A percentile compares a stretch with the other conserved stretches of the same genome.
These are phyloP conservation scores for Cynoglossus semilaevis DNA, from an alignment of 2,113 vertebrate genomes.

Conservation along the genomic window DNA sequence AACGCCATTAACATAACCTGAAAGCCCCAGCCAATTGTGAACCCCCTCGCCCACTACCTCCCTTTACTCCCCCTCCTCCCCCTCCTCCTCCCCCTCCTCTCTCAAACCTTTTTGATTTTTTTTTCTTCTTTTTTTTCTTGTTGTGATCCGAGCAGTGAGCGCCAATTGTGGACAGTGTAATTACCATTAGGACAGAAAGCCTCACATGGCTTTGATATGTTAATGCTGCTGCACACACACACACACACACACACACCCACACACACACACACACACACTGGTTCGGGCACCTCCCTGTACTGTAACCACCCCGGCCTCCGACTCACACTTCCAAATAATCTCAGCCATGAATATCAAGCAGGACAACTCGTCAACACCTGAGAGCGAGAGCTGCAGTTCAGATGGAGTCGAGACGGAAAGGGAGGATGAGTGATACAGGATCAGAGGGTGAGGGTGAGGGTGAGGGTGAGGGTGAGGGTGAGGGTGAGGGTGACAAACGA, in stretches of 20 bases:
- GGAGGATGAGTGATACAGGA: slow-evolving; percentile 20
- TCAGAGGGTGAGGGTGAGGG: too few relatives aligned
- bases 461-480: slow-evolving; percentile 23
- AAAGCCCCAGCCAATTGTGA: slow-evolving; percentile 83
- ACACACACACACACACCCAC: slow-evolving; percentile 66
- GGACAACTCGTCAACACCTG: slow-evolving; percentile 83
- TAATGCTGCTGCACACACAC: slow-evolving; percentile 88
- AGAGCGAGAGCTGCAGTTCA: slow-evolving; percentile 72
- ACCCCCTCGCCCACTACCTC: slow-evolving; percentile 42
- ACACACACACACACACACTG: slow-evolving; percentile 23
- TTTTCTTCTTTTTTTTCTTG: slow-evolving; percentile 73
- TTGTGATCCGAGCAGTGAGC: slow-evolving; percentile 91
- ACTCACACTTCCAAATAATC: slow-evolving; percentile 69
- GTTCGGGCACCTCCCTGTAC: slow-evolving; percentile 34
- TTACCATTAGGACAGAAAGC: slow-evolving; percentile 92
- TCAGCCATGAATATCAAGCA: slow-evolving; percentile 90
- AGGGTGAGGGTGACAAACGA: slow-evolving; percentile 31
- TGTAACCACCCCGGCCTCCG: slow-evolving; percentile 21
- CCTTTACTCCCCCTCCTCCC: slow-evolving; percentile 67
- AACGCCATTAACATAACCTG: slow-evolving; percentile 84
- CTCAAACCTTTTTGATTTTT: slow-evolving; percentile 45
- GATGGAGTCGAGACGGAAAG: slow-evolving; percentile 15
- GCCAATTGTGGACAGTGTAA: slow-evolving; percentile 92
- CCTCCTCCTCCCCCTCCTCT: slow-evolving; percentile 61
- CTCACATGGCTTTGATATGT: slow-evolving; percentile 95